Evolutionary conservation across 2,797 vertebrate species (phyloP), one percentile per base, ranked within the genome.

Genomic region (Knipowitschia caucasica): DNA sequence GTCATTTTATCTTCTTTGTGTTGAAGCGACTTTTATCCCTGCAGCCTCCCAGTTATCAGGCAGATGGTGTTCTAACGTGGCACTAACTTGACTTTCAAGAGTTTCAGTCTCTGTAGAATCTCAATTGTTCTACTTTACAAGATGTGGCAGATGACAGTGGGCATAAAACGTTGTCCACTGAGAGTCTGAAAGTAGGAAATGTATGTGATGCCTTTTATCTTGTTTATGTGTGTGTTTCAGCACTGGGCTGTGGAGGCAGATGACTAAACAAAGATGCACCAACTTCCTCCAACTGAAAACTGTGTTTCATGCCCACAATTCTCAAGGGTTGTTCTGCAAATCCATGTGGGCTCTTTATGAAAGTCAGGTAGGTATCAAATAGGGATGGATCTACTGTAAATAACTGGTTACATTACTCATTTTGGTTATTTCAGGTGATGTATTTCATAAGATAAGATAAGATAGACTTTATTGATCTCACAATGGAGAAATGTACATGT

Each of bases 1-100:
- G 75, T 50, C 69, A 65, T 75, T 83, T 74, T 84, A 81, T 84
- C 77, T 77, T 64, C 67, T 79, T 75, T 85, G 69, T 83, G 50
- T 52, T 69, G 70, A 65, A 57, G 71, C 54, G 64, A 57, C 56
- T 43, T 29, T 23, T 42, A 66, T 42, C 36, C 12, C 34, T 59
- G 34, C 47, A 50, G 27, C 50, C 31, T 50, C 33, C 26, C 43
- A 40, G 33, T 35, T 59, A 47, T 47, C 26, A 20, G 17, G 71
- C 69, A 77, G 63, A 72, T 27, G 21, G 46, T 25, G 44, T 31
- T 29, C 42, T 27, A 52, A 44, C 50, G 7, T 20, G 46, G 53
- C 47, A 45, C 59, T 5, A 52, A 55, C 52, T 53, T 31, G 42
- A 54, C 46, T 57, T 61, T 50, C 53, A 56, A 56, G 55, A 30